Percentiles rank a stretch among this genome's conserved stretches.
phyloP scores from a whole-genome alignment of 2,113 vertebrate genomes.

The Otis tarda region DNA sequence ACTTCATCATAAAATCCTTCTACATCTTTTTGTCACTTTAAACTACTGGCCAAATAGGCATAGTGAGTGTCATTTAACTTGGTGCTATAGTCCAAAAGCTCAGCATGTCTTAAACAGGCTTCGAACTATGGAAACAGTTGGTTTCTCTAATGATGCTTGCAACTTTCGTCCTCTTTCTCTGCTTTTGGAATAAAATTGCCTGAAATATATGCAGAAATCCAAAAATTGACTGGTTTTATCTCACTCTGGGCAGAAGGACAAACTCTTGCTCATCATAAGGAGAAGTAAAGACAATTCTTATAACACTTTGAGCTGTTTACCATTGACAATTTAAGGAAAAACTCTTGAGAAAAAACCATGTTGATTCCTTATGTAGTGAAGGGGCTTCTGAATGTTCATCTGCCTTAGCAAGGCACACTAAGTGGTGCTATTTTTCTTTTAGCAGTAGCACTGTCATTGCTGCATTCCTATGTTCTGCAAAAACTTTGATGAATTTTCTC shows the following conservation, averaged over 20 bases:
- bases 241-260: neutral
- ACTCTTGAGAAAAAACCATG: neutral
- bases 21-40: neutral
- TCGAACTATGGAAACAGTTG: neutral
- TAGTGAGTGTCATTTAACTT: neutral
- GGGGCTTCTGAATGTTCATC: neutral
- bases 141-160: neutral
- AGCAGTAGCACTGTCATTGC: neutral
- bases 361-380: neutral
- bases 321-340: neutral
- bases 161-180: neutral
- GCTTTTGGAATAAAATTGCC: neutral
- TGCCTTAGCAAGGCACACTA: neutral
- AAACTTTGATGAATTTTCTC: neutral
- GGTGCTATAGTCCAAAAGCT: neutral
- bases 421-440: neutral
- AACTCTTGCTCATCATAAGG: neutral
- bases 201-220: neutral
- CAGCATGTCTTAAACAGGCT: neutral
- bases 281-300: neutral
- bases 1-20: neutral
- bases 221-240: accelerated
- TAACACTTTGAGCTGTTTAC: neutral
- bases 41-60: neutral
- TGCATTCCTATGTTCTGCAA: neutral